Evolutionary conservation across 92 coral and sea anemone species (phyloP), one percentile per base, ranked within the genome.

Genomic region (Blastomussa wellsi): DNA sequence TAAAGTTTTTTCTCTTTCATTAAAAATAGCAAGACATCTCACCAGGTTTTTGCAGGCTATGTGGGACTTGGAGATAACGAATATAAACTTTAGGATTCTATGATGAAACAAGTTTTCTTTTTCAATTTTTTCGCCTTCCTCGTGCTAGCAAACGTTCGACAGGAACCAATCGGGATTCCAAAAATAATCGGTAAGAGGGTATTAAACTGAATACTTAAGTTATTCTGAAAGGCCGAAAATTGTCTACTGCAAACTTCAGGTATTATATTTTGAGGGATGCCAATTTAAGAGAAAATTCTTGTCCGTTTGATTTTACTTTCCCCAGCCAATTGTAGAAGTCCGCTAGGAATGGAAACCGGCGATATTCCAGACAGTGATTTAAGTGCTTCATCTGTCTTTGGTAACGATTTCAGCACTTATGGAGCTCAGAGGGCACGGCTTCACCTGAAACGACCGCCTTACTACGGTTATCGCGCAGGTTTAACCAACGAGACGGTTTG

Each of bases 351-450:
- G 53, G 84, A 84, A 70, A 64, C 82, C 42, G 84, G 87, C 10
- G 66, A 60, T 7, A 91, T 91, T 28, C 74, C 79, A 44, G 91
- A 88, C 81, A 57, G 76, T 32, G 81, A 78, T 49, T 55, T 91
- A 53, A 26, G 53, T 1, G 86, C 87, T 19, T 57, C 80, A 6
- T 75, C 89, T 7, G 74, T 79, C 32, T 85, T 79, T 65, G 48
- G 68, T 9, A 65, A 76, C 36, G 87, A 88, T 73, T 55, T 44
- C 37, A n/a, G 14, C 31, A 87, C 53, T 4, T 84, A 74, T 71
- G 94, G 91, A 20, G 76, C 85, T 10, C 87, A 84, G 24, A 81
- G 80, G 35, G 93, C 93, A 24, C 49, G 93, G 36, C 83, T 90
- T n/a, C 70, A 87, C 47, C 59, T 82, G 44, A 76, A 32, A 38